Conservation (phyloP, 2,113 vertebrate species). For the Machaerirhynchus nigripectus region DNA sequence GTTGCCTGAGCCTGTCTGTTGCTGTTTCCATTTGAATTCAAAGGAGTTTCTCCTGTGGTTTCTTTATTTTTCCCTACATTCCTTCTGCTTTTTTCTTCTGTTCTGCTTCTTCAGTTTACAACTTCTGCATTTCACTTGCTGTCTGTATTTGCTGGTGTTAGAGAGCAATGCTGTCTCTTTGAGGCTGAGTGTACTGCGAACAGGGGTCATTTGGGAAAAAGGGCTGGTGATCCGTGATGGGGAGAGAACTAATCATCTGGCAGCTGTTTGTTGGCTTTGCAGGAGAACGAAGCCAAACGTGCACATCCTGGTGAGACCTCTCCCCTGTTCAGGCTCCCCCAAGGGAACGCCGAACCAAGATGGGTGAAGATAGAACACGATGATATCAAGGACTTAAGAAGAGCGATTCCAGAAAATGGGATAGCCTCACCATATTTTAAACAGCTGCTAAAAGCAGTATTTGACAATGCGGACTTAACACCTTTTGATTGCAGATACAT, state of each 20-base stretch:
- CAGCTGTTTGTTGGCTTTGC: background rate
- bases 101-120: background rate
- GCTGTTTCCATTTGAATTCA: background rate
- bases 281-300: background rate
- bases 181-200: background rate
- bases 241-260: background rate
- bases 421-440: no score
- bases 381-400: no score
- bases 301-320: background rate
- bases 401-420: no score
- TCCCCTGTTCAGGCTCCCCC: background rate
- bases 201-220: background rate
- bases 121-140: background rate
- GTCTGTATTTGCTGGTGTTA: background rate
- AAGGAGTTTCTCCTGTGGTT: background rate
- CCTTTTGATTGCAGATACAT: no score
- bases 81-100: background rate
- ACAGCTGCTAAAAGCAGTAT: no score
- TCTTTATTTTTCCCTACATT: background rate
- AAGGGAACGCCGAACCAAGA: no score
- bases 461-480: no score
- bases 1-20: background rate
- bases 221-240: fast-evolving
- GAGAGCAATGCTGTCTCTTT: background rate
- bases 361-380: no score